Evolutionary conservation across 1,140 invertebrate genomes (phyloP), one percentile per base, ranked within the genome.

Genomic region (Leptinotarsa texana): DNA sequence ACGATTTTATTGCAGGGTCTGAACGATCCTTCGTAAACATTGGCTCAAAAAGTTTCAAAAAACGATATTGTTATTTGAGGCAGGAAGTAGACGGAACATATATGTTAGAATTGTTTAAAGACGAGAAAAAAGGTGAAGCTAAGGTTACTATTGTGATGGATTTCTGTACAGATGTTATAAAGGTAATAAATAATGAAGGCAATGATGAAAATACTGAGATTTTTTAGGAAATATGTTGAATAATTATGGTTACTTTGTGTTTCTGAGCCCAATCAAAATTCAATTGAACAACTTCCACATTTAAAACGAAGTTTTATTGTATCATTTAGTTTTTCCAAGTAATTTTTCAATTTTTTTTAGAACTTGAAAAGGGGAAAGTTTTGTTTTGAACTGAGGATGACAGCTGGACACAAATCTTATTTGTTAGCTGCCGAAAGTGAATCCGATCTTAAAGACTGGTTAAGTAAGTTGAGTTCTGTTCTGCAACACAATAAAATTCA

Each of bases 121-220:
- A 97, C 87, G 95, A 97, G 72, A 94, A 93, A 82, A 96, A 95
- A 86, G 91, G 90, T 3, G 95, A 97, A 81, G 92, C 93, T 1
- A 97, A 97, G 87, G 90, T 94, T 74, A 93, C 94, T n/a, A 94
- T 97, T 85, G 94, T 95, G 75, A 93, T 98, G 91, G 96, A 97
- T 84, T 95, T 96, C 86, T 97, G 95, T 82, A 92, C 92, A 3
- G 94, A 96, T 84, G 93, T 96, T 79, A 89, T 94, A 65, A 92
- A 92, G 85, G 94, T 95, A 86, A 87, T 21, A 66, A 17, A 42
- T 11, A 42, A 42, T 42, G 8, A 11, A 1, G 33, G 33, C 33
- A 42, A 17, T 67, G 49, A n/a, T n/a, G 17, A 62, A n/a, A 49
- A 17, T 70, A n/a, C n/a, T 24, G 47, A 1, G 27, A 74, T 18